Conservation (phyloP, 2,797 vertebrate species). For the Dendrocincla tyrannina region DNA sequence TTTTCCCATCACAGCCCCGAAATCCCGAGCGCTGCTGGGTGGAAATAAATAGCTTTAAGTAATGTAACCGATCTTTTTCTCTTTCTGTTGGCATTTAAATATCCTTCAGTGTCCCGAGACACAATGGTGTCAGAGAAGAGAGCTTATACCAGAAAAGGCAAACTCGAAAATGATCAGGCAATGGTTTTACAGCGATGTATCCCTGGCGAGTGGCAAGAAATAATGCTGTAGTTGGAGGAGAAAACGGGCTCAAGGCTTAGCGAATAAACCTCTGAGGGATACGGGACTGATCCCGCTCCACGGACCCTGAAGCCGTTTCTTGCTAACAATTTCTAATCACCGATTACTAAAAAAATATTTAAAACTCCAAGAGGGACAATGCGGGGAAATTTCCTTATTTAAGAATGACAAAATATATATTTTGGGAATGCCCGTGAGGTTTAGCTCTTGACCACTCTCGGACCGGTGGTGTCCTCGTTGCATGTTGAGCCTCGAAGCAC, state of each 20-base stretch:
- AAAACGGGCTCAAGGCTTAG: background rate
- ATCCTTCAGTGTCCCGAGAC: background rate
- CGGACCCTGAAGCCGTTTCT: background rate
- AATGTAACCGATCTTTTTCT: background rate
- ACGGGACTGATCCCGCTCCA: background rate
- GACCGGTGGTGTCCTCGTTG: background rate
- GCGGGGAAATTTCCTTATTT: background rate
- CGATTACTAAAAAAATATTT: background rate
- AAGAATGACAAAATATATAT: accelerated
- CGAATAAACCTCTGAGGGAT: background rate
- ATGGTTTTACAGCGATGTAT: background rate
- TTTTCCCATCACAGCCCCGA: background rate
- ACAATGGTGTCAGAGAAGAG: background rate
- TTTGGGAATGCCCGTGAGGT: background rate
- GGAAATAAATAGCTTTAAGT: background rate
- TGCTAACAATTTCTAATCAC: background rate
- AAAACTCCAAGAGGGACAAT: background rate
- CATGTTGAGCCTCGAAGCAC: background rate
- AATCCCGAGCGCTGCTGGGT: background rate
- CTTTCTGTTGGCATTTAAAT: background rate
- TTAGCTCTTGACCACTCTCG: background rate
- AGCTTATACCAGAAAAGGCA: background rate
- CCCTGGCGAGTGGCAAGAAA: background rate
- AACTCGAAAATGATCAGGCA: background rate
- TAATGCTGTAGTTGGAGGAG: background rate